Percentiles rank a stretch among this genome's conserved stretches.
Evolutionary conservation across 2,113 vertebrate genomes (phyloP).

Genomic region (Choloepus hoffmanni): DNA sequence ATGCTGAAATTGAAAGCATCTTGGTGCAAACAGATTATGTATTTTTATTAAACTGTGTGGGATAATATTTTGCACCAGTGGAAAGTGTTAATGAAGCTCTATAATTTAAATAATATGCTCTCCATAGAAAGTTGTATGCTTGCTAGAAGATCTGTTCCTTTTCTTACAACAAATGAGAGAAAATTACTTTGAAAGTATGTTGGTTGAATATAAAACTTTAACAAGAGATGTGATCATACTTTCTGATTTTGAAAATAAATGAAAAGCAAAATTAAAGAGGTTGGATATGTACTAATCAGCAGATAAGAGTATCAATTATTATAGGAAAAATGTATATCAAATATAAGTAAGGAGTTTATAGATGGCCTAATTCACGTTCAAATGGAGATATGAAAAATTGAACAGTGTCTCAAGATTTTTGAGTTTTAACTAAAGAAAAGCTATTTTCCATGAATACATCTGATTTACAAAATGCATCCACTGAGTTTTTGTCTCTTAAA

Average conservation of each 20-base stretch:
- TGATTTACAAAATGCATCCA: neutral
- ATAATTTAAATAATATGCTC: neutral
- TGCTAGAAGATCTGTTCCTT: neutral
- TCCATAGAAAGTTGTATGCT: neutral
- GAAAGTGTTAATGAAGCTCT: neutral
- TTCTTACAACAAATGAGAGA: neutral
- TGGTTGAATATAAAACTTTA: neutral
- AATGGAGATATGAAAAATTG: neutral
- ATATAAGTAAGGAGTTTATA: neutral
- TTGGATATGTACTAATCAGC: neutral
- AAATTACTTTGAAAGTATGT: slow-evolving; percentile 5
- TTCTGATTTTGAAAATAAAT: neutral
- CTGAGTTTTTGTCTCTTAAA: neutral
- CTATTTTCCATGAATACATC: neutral
- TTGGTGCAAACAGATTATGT: neutral
- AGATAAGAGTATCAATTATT: neutral
- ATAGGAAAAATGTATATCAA: neutral
- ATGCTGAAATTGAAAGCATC: neutral
- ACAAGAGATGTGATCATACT: neutral
- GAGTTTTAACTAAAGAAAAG: neutral
- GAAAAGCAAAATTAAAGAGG: neutral
- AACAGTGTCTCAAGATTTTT: neutral
- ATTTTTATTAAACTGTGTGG: neutral
- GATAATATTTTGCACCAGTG: neutral
- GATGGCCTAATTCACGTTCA: neutral